Evolutionary conservation across 2,797 vertebrate genomes (phyloP).

Genomic region (Myotis planiceps): DNA sequence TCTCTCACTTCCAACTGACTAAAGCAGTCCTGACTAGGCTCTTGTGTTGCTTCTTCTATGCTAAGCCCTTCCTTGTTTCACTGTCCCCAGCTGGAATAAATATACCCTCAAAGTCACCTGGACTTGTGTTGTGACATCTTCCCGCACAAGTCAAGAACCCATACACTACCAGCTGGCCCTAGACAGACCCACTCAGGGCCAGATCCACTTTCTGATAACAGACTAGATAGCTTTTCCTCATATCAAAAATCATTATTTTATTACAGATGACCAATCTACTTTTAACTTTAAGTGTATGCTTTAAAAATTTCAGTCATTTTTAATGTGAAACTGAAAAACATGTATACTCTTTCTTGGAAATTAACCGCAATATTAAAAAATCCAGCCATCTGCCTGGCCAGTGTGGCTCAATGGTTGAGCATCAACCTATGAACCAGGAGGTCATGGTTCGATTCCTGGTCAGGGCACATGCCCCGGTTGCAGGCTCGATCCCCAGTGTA

Average conservation of each 20-base stretch:
- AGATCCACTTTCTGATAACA: neutral
- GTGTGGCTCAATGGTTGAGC: too few relatives aligned
- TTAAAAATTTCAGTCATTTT: neutral
- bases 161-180: neutral
- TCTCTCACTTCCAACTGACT: neutral
- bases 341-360: neutral
- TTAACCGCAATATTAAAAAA: neutral
- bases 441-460: too few relatives aligned
- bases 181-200: neutral
- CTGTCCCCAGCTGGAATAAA: neutral
- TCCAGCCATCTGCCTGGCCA: neutral
- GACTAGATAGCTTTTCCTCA: neutral
- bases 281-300: conserved; percentile 27
- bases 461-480: too few relatives aligned
- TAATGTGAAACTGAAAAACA: conserved; percentile 46
- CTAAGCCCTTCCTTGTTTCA: neutral
- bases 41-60: neutral
- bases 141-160: neutral
- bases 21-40: neutral
- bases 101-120: neutral
- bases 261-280: conserved; percentile 24
- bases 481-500: too few relatives aligned
- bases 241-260: neutral
- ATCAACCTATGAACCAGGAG: too few relatives aligned
- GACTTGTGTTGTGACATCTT: neutral